These are phyloP conservation scores for Cataglyphis rosenhaueri DNA, from an alignment of 2,888 invertebrate species.

Conservation along the genomic window DNA sequence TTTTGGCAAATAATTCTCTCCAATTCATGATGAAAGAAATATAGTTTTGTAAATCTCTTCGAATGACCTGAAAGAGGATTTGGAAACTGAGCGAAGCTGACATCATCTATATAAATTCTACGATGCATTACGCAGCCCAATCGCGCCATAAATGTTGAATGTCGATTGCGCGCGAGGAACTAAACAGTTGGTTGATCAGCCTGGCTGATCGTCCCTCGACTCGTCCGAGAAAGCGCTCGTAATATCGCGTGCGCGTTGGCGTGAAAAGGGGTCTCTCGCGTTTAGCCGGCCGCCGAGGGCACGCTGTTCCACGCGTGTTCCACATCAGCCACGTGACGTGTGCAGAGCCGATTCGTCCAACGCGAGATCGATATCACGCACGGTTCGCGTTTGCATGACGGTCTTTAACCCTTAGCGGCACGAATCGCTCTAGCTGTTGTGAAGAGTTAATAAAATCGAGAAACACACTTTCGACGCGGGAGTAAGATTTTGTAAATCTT, in stretches of 20 bases:
- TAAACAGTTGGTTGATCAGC: conserved; percentile 39
- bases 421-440: conserved; percentile 8
- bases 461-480: conserved; percentile 1
- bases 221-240: conserved; percentile 23
- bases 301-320: conserved; percentile 54
- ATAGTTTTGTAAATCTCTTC: not conserved
- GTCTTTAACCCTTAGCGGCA: conserved; percentile 68
- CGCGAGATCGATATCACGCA: conserved; percentile 77
- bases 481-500: not conserved
- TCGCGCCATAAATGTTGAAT: conserved; percentile 42
- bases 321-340: conserved; percentile 71
- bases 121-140: conserved; percentile 14
- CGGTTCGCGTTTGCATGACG: conserved; percentile 60
- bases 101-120: conserved; percentile 2
- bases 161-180: conserved; percentile 30
- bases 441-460: conserved; percentile 39
- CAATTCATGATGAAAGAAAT: not conserved
- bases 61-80: not conserved
- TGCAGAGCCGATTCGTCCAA: conserved; percentile 73
- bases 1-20: not conserved
- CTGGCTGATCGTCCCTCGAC: conserved; percentile 36
- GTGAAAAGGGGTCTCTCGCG: conserved; percentile 49
- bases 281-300: conserved; percentile 38
- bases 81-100: not conserved
- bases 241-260: conserved; percentile 52